Percentiles rank a stretch among this genome's conserved stretches.
phyloP scores from a whole-genome alignment of 2,888 invertebrate genomes.

The Dermolepida albohirtum region DNA sequence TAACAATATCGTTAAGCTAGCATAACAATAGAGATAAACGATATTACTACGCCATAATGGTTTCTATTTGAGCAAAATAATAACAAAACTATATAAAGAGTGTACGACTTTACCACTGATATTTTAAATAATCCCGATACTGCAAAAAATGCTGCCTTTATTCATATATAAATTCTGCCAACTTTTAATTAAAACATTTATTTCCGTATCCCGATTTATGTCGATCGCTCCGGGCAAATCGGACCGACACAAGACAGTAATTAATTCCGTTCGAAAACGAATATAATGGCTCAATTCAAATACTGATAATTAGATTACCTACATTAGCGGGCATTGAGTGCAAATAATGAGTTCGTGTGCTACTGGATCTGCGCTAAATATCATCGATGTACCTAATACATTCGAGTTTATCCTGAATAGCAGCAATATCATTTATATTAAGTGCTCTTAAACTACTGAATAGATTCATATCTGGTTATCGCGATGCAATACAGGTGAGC shows the following conservation, averaged over 20 bases:
- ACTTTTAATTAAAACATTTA: too few species aligned
- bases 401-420: conserved; percentile 16
- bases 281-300: conserved; percentile 1
- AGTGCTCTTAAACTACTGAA: conserved; percentile 33
- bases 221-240: background rate
- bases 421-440: conserved; percentile 23
- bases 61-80: too few species aligned
- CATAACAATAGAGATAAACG: too few species aligned
- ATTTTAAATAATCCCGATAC: too few species aligned
- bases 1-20: too few species aligned
- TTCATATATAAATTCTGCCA: too few species aligned
- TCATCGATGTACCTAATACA: conserved; percentile 1
- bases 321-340: conserved; percentile 16
- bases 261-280: conserved; percentile 6
- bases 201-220: background rate
- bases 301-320: conserved; percentile 12
- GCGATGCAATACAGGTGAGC: background rate
- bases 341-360: background rate
- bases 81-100: too few species aligned
- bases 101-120: too few species aligned
- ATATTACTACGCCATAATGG: too few species aligned
- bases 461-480: background rate
- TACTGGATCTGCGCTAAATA: conserved; percentile 16
- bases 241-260: conserved; percentile 5
- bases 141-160: too few species aligned